Percentiles rank a stretch among this genome's conserved stretches.
Conservation (phyloP, 2,113 vertebrate species). For the Talpa occidentalis region DNA sequence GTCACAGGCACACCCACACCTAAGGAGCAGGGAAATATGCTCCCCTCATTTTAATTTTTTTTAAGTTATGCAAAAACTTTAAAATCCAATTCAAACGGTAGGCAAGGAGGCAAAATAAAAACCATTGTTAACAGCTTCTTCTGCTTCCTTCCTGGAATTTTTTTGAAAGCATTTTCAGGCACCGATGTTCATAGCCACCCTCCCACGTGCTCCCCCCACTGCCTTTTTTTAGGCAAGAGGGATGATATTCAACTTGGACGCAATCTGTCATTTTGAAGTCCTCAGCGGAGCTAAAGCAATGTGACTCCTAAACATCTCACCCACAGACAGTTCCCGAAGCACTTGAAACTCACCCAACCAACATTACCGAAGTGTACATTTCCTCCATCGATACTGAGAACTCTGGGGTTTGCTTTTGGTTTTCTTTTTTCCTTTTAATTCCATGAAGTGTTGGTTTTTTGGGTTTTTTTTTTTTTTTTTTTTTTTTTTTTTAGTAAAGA, state of each 20-base stretch:
- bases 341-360: neutral
- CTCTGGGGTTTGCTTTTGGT: too few species aligned
- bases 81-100: neutral
- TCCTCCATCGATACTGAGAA: neutral
- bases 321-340: fast-evolving
- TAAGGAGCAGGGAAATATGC: neutral
- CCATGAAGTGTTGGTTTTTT: neutral
- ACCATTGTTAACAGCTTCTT: neutral
- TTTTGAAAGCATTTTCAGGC: neutral
- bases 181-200: neutral
- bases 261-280: neutral
- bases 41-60: neutral
- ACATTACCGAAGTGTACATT: fast-evolving
- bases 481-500: neutral
- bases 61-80: neutral
- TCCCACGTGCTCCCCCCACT: too few species aligned
- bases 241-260: neutral
- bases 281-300: neutral
- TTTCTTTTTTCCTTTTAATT: neutral
- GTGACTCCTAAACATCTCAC: neutral
- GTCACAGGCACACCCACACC: neutral
- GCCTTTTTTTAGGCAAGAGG: neutral
- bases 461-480: too few species aligned
- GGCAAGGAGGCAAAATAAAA: neutral
- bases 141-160: neutral